phyloP scores from a whole-genome alignment of 2,797 vertebrate genomes.

The Delichon dasypus region DNA sequence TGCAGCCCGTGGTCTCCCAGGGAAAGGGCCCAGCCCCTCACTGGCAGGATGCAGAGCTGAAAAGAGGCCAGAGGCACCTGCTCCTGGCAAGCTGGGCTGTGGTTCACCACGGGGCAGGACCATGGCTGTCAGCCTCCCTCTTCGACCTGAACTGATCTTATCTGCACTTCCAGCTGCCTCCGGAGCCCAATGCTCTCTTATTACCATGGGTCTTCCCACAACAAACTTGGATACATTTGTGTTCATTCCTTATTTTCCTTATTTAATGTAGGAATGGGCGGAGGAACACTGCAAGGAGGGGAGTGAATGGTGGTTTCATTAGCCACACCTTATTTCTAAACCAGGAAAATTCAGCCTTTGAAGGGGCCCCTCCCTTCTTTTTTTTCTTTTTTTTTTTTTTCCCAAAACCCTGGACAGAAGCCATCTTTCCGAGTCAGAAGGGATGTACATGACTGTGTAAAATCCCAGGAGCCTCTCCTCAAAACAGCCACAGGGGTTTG shows the following conservation, averaged over 20 bases:
- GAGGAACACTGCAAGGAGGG: not conserved
- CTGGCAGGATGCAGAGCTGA: not conserved
- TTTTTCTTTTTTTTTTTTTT: not conserved
- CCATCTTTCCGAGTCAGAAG: constrained; percentile 27
- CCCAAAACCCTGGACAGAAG: not conserved
- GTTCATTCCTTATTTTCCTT: not conserved
- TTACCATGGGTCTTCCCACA: not conserved
- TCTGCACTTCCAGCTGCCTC: not conserved
- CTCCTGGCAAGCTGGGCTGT: not conserved
- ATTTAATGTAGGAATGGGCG: not conserved
- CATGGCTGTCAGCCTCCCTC: not conserved
- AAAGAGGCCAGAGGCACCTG: not conserved
- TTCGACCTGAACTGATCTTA: not conserved
- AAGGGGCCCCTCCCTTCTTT: not conserved
- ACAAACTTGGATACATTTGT: not conserved
- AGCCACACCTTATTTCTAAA: not conserved
- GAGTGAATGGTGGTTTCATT: not conserved
- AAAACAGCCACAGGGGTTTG: constrained; percentile 38
- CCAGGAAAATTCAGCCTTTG: not conserved
- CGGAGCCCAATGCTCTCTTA: not conserved
- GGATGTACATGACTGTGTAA: not conserved
- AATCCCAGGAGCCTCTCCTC: constrained; percentile 15
- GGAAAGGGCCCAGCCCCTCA: not conserved
- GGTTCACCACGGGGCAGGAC: not conserved
- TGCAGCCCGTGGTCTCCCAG: not conserved